Evolutionary conservation across 1,140 invertebrate species (phyloP), one percentile per base, ranked within the genome.

Genomic region (Ostrea denselamellosa): DNA sequence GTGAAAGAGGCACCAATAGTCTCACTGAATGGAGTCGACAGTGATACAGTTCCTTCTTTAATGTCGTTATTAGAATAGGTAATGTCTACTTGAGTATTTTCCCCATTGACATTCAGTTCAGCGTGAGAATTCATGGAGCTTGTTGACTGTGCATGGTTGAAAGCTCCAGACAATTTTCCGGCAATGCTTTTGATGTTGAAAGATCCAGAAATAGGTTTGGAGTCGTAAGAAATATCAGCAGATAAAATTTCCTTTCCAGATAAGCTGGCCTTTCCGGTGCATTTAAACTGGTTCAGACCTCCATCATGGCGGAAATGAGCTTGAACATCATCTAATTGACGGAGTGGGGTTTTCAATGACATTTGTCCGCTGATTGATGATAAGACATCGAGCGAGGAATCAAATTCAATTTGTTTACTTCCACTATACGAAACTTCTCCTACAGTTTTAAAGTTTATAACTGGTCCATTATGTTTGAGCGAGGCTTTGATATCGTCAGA

Each of bases 101-200:
- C 14, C 2, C 85, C 85, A 56, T 88, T 86, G 9, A 65, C 65
- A 53, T 28, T 68, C 8, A 89, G 62, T 71, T 89, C 82, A 22
- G 10, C 85, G 12, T 83, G 51, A 8, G 58, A 68, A 8, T 82
- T 52, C 12, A 86, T 65, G 8, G 58, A 86, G 51, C n/a, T 54
- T 17, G 68, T 44, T 12, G 85, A 84, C 22, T 58, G 56, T 25
- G 17, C 85, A 77, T 89, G 85, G 52, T 51, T 71, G 12, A 89
- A 89, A 22, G 82, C 81, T 58, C n/a, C 58, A n/a, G 84, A 25
- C 22, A 86, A 53, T 44, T 71, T 54, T 81, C 28, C 25, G 19
- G n/a, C 19, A 4, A 86, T 14, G 19, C 65, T 54, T 81, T 68
- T 44, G 25, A 86, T 34, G 25, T 53, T 52, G 19, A 81, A 81